Conservation (phyloP, 2,888 invertebrate species). For the Diadegma fenestrale region DNA sequence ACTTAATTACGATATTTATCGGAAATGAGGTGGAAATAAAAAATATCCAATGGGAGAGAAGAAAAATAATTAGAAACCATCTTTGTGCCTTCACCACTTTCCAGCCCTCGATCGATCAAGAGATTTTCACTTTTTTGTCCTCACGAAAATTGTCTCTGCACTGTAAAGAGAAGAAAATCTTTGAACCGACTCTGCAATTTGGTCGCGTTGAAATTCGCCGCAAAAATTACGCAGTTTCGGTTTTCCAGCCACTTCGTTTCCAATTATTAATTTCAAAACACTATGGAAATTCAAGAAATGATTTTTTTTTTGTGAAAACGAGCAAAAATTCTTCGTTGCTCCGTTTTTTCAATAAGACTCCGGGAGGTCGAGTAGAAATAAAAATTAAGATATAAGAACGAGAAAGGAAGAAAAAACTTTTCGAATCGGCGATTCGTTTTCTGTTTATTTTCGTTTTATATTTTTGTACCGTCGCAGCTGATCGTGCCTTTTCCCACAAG, state of each 20-base stretch:
- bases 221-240: neutral
- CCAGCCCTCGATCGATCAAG: constrained; percentile 63
- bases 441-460: constrained; percentile 71
- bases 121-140: constrained; percentile 8
- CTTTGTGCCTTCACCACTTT: constrained; percentile 60
- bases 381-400: constrained; percentile 26
- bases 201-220: constrained; percentile 40
- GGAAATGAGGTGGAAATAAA: constrained; percentile 41
- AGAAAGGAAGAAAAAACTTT: constrained; percentile 29
- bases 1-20: constrained; percentile 59
- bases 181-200: constrained; percentile 35
- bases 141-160: constrained; percentile 65
- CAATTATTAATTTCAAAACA: neutral
- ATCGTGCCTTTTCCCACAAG: constrained; percentile 77
- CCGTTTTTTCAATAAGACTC: constrained; percentile 65
- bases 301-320: constrained; percentile 9
- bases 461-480: constrained; percentile 79
- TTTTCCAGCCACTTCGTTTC: constrained; percentile 26
- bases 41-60: constrained; percentile 28
- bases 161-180: constrained; percentile 75
- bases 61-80: constrained; percentile 27
- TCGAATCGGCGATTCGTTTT: constrained; percentile 73
- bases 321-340: constrained; percentile 37
- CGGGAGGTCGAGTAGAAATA: constrained; percentile 67
- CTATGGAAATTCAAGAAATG: constrained; percentile 12